Percentiles rank a stretch among this genome's conserved stretches.
Conservation (phyloP, 2,113 vertebrate genomes). For the Anguilla japonica region DNA sequence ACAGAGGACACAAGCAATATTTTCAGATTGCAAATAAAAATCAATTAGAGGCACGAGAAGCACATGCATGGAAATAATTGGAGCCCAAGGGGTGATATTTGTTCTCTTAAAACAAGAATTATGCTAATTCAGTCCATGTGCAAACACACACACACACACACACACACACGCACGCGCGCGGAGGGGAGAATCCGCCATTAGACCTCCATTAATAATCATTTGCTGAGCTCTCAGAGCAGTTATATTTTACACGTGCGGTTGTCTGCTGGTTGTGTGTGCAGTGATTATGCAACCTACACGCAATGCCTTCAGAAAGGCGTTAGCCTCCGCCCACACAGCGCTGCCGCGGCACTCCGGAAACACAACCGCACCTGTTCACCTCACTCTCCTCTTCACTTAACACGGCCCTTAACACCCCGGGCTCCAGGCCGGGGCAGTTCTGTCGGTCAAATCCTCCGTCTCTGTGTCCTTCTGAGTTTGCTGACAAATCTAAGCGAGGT, state of each 20-base stretch:
- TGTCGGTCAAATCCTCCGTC: too few relatives aligned
- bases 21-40: constrained; percentile 51
- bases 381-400: too few relatives aligned
- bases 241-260: constrained; percentile 9
- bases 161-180: constrained; percentile 57
- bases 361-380: too few relatives aligned
- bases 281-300: neutral
- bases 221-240: constrained; percentile 46
- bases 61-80: constrained; percentile 79
- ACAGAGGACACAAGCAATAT: constrained; percentile 25
- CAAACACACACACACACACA: constrained; percentile 58
- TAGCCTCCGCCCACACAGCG: neutral
- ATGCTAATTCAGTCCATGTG: constrained; percentile 70
- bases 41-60: constrained; percentile 63
- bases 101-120: constrained; percentile 77
- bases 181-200: constrained; percentile 59
- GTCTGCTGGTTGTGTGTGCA: neutral
- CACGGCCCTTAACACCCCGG: too few relatives aligned
- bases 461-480: too few relatives aligned
- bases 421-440: too few relatives aligned
- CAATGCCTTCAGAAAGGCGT: neutral
- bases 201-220: constrained; percentile 68
- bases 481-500: too few relatives aligned
- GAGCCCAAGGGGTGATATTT: constrained; percentile 79
- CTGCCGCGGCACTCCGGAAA: too few relatives aligned